These are phyloP conservation scores for Grallaria varia DNA, from an alignment of 2,113 vertebrate genomes.

Conservation along the genomic window DNA sequence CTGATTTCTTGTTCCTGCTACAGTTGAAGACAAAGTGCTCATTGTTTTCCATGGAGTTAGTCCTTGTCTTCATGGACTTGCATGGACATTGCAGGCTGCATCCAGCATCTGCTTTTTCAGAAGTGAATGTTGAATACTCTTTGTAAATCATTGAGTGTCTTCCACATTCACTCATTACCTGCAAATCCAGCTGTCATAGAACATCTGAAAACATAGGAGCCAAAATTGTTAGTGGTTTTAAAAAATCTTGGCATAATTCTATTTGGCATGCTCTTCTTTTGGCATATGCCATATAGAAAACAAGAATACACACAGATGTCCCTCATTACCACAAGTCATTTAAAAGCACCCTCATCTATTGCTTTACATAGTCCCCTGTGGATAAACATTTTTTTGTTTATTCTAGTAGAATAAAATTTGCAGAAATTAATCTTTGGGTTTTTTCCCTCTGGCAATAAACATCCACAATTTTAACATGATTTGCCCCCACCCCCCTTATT, in stretches of 20 bases:
- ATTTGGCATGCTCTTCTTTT: not conserved
- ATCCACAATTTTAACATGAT: not conserved
- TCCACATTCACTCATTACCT: not conserved
- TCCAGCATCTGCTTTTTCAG: not conserved
- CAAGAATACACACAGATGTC: not conserved
- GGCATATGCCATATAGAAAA: not conserved
- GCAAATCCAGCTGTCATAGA: not conserved
- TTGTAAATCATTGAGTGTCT: not conserved
- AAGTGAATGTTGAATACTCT: not conserved
- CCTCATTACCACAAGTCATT: not conserved
- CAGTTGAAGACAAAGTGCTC: not conserved
- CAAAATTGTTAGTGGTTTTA: not conserved
- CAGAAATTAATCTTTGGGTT: not conserved
- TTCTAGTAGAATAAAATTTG: not conserved
- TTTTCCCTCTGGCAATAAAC: not conserved
- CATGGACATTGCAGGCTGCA: not conserved
- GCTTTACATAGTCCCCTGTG: not conserved
- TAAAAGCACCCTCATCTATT: not conserved
- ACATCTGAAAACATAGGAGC: not conserved
- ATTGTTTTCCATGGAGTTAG: not conserved
- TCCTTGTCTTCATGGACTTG: not conserved
- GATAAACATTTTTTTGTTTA: not conserved
- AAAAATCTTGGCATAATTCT: not conserved
- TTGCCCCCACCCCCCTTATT: not conserved
- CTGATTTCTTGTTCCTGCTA: fast-evolving